Evolutionary conservation across 2,113 vertebrate genomes (phyloP).

Genomic region (Ictalurus furcatus): DNA sequence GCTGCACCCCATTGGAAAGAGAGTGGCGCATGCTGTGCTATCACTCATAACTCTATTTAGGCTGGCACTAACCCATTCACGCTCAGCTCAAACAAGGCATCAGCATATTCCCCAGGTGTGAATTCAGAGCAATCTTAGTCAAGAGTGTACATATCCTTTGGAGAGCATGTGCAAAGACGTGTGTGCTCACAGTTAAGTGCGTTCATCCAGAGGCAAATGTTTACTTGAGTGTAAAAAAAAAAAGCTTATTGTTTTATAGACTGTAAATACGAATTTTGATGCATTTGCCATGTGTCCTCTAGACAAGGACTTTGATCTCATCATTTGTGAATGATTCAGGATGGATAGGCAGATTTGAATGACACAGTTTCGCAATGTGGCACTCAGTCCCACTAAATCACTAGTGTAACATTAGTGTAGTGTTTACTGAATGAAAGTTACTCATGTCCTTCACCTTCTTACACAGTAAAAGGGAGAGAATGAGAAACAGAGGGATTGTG

Average conservation of each 20-base stretch:
- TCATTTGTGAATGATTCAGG: slow-evolving; percentile 29
- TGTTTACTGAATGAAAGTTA: not conserved
- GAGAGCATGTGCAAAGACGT: slow-evolving; percentile 23
- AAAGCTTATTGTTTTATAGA: slow-evolving; percentile 11
- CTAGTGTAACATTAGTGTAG: not conserved
- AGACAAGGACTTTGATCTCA: slow-evolving; percentile 27
- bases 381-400: not conserved
- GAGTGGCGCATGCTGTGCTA: slow-evolving; percentile 33
- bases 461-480: slow-evolving; percentile 5
- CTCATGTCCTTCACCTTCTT: not conserved
- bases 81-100: slow-evolving; percentile 18
- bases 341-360: slow-evolving; percentile 20
- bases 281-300: slow-evolving; percentile 32
- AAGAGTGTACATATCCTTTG: slow-evolving; percentile 23
- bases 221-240: slow-evolving; percentile 35
- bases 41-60: slow-evolving; percentile 48
- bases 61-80: slow-evolving; percentile 42
- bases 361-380: not conserved
- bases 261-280: slow-evolving; percentile 31
- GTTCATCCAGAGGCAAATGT: slow-evolving; percentile 48
- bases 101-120: slow-evolving; percentile 29
- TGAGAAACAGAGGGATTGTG: not conserved
- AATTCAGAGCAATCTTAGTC: slow-evolving; percentile 21
- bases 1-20: not conserved
- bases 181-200: slow-evolving; percentile 31